These are phyloP conservation scores for Lacanobia oleracea DNA, from an alignment of 2,888 invertebrate genomes.

Conservation along the genomic window DNA sequence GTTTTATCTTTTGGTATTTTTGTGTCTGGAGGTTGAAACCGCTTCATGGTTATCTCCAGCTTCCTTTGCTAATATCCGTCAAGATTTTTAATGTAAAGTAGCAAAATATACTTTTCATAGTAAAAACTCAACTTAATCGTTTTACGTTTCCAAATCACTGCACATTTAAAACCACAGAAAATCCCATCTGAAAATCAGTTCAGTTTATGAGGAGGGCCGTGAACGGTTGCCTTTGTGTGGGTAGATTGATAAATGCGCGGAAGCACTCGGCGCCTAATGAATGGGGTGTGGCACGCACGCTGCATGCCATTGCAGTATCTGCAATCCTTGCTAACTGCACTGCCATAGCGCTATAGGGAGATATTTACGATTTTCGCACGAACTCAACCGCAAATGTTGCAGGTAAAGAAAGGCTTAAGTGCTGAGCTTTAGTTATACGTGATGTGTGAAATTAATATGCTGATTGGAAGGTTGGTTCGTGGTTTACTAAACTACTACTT, in stretches of 20 bases:
- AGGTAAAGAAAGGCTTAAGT: slow-evolving; percentile 60
- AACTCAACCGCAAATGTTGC: slow-evolving; percentile 66
- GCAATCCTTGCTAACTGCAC: slow-evolving; percentile 82
- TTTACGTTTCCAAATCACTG: slow-evolving; percentile 29
- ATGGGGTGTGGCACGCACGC: slow-evolving; percentile 89
- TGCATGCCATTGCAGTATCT: slow-evolving; percentile 83
- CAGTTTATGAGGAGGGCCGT: slow-evolving; percentile 64
- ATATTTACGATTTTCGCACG: slow-evolving; percentile 79
- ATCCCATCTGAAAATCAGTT: slow-evolving; percentile 58
- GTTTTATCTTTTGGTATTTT: slow-evolving; percentile 57
- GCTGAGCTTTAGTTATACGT: slow-evolving; percentile 7
- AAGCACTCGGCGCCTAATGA: slow-evolving; percentile 89
- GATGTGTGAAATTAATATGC: background rate
- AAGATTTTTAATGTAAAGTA: background rate
- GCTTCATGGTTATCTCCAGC: background rate
- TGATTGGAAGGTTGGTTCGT: background rate
- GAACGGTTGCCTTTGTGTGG: slow-evolving; percentile 77
- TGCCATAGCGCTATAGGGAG: slow-evolving; percentile 64
- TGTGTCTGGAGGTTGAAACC: slow-evolving; percentile 6
- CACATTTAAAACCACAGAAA: slow-evolving; percentile 39
- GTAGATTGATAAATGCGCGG: slow-evolving; percentile 90
- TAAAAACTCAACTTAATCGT: background rate
- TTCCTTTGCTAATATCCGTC: background rate
- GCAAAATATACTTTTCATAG: background rate
- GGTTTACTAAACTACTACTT: background rate